phyloP scores from a whole-genome alignment of 2,797 vertebrate species.

The Gallinago stenura region DNA sequence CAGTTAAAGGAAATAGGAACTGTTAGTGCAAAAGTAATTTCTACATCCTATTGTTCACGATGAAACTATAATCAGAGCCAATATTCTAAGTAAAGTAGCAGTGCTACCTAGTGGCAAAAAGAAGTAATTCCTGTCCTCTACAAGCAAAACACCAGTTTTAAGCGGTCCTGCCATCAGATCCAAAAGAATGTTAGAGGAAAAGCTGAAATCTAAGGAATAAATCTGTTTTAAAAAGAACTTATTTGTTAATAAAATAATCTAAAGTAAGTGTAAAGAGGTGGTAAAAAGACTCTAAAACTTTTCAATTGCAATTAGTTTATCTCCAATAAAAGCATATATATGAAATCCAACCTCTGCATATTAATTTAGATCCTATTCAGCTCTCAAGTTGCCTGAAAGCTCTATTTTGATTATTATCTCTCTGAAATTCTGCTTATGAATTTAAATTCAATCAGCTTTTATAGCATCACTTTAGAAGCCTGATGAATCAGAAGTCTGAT shows the following conservation, averaged over 20 bases:
- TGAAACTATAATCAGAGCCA: background rate
- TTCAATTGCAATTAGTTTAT: background rate
- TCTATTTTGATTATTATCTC: background rate
- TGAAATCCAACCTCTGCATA: background rate
- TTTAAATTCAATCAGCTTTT: conserved; percentile 28
- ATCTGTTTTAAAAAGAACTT: background rate
- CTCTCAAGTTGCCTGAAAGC: background rate
- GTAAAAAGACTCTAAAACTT: background rate
- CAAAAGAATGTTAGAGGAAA: background rate
- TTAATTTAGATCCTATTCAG: background rate
- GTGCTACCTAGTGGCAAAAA: conserved; percentile 77
- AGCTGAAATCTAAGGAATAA: background rate
- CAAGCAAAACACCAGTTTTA: background rate
- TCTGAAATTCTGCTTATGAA: background rate
- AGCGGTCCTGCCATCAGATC: background rate
- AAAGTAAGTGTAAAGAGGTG: background rate
- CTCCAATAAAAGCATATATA: background rate
- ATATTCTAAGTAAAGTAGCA: conserved; percentile 52
- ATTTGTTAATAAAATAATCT: background rate
- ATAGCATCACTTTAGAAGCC: background rate
- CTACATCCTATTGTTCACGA: background rate
- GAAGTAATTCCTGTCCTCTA: background rate
- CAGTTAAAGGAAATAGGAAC: background rate
- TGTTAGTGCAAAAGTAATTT: background rate
- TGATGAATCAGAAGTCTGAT: conserved; percentile 15